Evolutionary conservation across 2,113 vertebrate genomes (phyloP).

Genomic region (Eolophus roseicapilla): DNA sequence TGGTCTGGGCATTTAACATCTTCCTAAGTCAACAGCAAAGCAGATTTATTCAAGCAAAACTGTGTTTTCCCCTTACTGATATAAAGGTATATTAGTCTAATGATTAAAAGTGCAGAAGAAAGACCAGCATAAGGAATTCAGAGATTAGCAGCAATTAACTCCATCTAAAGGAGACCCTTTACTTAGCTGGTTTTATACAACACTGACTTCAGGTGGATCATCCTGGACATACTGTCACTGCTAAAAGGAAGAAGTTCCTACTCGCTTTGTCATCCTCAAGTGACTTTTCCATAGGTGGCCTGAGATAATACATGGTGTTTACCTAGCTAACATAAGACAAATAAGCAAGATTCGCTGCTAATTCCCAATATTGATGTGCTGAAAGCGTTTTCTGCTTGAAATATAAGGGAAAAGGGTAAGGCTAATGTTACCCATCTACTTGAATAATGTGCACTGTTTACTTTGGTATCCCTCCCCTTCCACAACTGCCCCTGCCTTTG

Average conservation of each 20-base stretch:
- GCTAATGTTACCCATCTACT: not conserved
- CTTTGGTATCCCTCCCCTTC: not conserved
- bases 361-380: not conserved
- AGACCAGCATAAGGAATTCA: not conserved
- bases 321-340: not conserved
- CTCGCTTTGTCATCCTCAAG: not conserved
- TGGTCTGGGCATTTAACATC: not conserved
- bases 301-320: not conserved
- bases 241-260: not conserved
- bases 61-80: not conserved
- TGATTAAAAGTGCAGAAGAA: not conserved
- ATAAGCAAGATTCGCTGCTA: not conserved
- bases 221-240: not conserved
- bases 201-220: not conserved
- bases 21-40: not conserved
- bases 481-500: not conserved
- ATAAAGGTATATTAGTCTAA: not conserved
- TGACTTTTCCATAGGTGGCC: not conserved
- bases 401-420: not conserved
- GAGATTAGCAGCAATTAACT: not conserved
- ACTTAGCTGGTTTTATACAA: not conserved
- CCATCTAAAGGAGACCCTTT: not conserved
- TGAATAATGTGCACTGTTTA: not conserved
- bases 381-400: not conserved
- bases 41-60: not conserved